Evolutionary conservation across 2,113 vertebrate species (phyloP), one percentile per base, ranked within the genome.

Genomic region (Mobula hypostoma): DNA sequence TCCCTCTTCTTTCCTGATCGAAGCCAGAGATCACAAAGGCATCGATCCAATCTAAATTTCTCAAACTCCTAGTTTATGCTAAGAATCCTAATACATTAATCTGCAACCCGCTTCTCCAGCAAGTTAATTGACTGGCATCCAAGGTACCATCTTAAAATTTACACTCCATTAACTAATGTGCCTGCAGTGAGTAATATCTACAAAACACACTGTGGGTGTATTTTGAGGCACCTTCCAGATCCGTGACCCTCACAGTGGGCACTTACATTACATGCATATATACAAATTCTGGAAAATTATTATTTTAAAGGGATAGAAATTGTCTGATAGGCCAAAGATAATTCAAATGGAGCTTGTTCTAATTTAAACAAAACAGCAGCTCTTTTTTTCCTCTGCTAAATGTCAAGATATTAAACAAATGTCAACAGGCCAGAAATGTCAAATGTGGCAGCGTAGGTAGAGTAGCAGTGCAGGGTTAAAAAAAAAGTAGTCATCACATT

Each of bases 401-500:
- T 90, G n/a, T 32, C 85, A 90, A 8, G 61, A 66, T 90, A 36
- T 66, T 68, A 68, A 90, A 90, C 58, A 90, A 90, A 90, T 68
- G 85, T 61, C 85, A 32, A 66, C 12, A 27, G 32, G 58, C 15
- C 85, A 66, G 29, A 90, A 90, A 66, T 15, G 61, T 61, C 61
- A 36, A 63, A 17, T 29, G 27, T 61, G 58, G 5, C 56, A 58
- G 56, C 82, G 56, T 29, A 29, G 56, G 82, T 61, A 11, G 48
- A 61, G 61, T 14, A 58, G 29, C 14, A 32, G 85, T 88, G 32
- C 6, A 63, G 58, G 29, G 85, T 90, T 48, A 48, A 48, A 48
- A 48, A 48, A n/a, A 66, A 66, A 61, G 32, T 27, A 19, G 6
- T 48, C 48, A 48, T 48, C 3, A 63, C 29, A 32, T 5, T 90